Percentiles rank a stretch among this genome's conserved stretches.
These are phyloP conservation scores for Agelaius tricolor DNA, from an alignment of 2,113 vertebrate genomes.

Conservation along the genomic window DNA sequence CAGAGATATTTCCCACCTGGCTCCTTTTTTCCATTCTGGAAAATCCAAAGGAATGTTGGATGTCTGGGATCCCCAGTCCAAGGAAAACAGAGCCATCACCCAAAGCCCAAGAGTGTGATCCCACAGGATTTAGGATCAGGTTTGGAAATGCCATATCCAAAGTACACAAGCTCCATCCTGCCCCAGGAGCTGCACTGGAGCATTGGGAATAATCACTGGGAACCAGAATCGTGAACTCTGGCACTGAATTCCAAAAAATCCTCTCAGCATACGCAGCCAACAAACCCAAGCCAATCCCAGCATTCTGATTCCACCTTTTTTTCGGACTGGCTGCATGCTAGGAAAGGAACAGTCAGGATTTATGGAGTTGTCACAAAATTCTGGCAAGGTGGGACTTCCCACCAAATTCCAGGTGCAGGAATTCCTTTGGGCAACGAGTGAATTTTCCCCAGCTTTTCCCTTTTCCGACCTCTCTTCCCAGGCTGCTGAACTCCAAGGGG, in stretches of 20 bases:
- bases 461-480: background rate
- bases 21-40: background rate
- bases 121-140: background rate
- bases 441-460: background rate
- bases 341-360: background rate
- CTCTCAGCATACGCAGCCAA: background rate
- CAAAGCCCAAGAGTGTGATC: background rate
- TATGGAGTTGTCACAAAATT: background rate
- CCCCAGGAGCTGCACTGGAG: fast-evolving
- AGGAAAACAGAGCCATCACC: background rate
- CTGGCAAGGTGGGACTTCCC: background rate
- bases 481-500: constrained; percentile 35
- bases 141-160: background rate
- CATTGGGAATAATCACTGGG: background rate
- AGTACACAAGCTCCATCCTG: background rate
- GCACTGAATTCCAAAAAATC: background rate
- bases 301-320: background rate
- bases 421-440: background rate
- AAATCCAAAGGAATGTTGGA: background rate
- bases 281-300: constrained; percentile 25
- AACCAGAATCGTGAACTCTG: fast-evolving
- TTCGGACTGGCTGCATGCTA: background rate
- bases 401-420: background rate
- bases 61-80: fast-evolving
- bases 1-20: background rate